Evolutionary conservation across 1,140 invertebrate genomes (phyloP), one percentile per base, ranked within the genome.

Genomic region (Alviniconcha marisindica): DNA sequence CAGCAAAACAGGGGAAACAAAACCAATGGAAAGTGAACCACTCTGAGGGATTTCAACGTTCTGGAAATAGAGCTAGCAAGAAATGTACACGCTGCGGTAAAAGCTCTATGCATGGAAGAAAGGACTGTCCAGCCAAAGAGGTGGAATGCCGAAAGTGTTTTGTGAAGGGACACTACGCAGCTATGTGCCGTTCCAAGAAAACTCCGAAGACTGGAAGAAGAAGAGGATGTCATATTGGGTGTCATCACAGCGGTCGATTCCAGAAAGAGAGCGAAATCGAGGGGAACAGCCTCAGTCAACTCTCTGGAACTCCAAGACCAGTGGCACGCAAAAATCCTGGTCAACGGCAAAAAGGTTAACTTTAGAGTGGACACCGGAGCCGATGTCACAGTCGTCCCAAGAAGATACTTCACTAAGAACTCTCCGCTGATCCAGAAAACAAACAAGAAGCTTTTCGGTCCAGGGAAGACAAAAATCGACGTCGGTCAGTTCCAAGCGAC

Each of bases 371-470:
- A n/a, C 63, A 69, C 4, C 36, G 33, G 63, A 28, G 63, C 28
- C 31, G 63, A 69, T 69, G 31, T 69, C 10, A 33, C 63, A 14
- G 63, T 69, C 12, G 63, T 48, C 18, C 44, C 44, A 48, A 18
- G 7, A 14, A 31, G 33, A 2, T 69, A 28, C 33, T 31, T 69
- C 63, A 31, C 31, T 7, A 31, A 21, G 18, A 69, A 69, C 33
- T 36, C 63, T 7, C 1, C 63, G 15, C 28, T 36, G 33, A 31
- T 69, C 7, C 28, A 69, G 63, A 69, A 31, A 28, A 69, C 28
- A 33, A 31, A 69, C 63, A 69, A 69, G 28, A 66, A 69, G 33
- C 31, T 69, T n/a, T 69, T 33, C 28, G 63, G 63, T 10, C 63
- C 63, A 28, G 63, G 63, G 10, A n/a, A 69, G 28, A 69, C 10